A percentile compares a stretch with the other conserved stretches of the same genome.
phyloP scores from a whole-genome alignment of 1,140 invertebrate species.

The Dreissena polymorpha region DNA sequence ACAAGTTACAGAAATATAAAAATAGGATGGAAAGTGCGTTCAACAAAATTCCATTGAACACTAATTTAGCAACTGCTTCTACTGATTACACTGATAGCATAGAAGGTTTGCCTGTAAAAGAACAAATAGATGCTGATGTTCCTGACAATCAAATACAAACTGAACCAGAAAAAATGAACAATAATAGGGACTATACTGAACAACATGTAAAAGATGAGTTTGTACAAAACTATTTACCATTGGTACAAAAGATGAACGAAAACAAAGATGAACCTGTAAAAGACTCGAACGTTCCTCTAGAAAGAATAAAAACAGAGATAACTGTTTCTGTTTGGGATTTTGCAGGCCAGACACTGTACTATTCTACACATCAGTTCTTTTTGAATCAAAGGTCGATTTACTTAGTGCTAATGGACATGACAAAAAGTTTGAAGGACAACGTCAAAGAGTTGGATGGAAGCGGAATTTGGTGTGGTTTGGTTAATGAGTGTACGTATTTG shows the following conservation, averaged over 20 bases:
- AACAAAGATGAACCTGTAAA: not conserved
- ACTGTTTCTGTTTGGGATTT: constrained; percentile 34
- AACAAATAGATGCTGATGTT: not conserved
- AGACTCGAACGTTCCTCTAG: not conserved
- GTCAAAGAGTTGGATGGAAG: constrained; percentile 13
- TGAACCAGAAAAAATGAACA: not conserved
- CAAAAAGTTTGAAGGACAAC: not conserved
- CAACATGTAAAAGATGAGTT: too few species aligned
- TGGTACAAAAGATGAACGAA: not conserved
- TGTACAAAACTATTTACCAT: not conserved
- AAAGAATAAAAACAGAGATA: not conserved
- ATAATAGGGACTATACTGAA: too few species aligned
- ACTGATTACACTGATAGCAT: too few species aligned
- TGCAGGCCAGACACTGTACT: too few species aligned
- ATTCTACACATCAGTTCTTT: too few species aligned
- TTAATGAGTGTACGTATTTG: constrained; percentile 34
- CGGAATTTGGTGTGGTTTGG: constrained; percentile 2
- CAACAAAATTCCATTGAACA: not conserved
- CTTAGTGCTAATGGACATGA: constrained; percentile 35
- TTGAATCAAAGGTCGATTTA: too few species aligned
- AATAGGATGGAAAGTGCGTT: not conserved
- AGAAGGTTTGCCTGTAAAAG: not conserved
- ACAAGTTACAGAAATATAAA: too few species aligned
- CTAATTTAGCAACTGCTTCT: too few species aligned
- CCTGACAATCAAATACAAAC: not conserved